Evolutionary conservation across 2,888 invertebrate species (phyloP), one percentile per base, ranked within the genome.

Genomic region (Lottia gigantea): DNA sequence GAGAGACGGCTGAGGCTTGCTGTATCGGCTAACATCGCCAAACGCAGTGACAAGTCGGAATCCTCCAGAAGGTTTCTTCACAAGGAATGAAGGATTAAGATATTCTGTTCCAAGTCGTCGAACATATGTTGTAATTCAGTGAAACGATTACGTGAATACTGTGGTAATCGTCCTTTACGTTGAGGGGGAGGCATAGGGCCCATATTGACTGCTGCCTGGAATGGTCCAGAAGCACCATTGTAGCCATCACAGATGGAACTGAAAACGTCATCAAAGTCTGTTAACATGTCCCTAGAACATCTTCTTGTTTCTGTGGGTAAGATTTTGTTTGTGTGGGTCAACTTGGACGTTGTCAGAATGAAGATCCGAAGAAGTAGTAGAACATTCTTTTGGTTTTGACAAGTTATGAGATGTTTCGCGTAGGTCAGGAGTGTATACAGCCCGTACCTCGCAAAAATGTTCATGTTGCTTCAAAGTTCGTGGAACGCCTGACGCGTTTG

Each of bases 81-180:
- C 74, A 14, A 81, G 70, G 63, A 80, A 81, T 6, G 78, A 76
- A 0, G 79, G 81, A 64, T 78, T 80, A 14, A 81, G 47, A 45
- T 82, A 81, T 55, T 82, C 63, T 75, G 78, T 68, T 82, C 80
- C 14, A 81, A 72, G n/a, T 77, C 76, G 68, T 80, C 73, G 71
- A 74, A 79, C 31, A 73, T 78, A 12, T 74, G 40, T 67, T 78
- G 78, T 14, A 80, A 66, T 49, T 76, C 72, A 11, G 67, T 70
- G 0, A 79, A 69, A 25, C 74, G 73, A 61, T 80, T 72, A 1
- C 74, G 62, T 19, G 75, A 63, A 64, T 81, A 79, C 46, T 76
- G 77, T 2, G 80, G 79, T 11, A 78, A 45, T 6, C 76, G 47
- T 16, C 78, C 79, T 67, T 82, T 80, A 12, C 76, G 64, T 68